Percentiles rank a stretch among this genome's conserved stretches.
phyloP scores from a whole-genome alignment of 1,140 invertebrate genomes.

The Sycophaga agraensis region DNA sequence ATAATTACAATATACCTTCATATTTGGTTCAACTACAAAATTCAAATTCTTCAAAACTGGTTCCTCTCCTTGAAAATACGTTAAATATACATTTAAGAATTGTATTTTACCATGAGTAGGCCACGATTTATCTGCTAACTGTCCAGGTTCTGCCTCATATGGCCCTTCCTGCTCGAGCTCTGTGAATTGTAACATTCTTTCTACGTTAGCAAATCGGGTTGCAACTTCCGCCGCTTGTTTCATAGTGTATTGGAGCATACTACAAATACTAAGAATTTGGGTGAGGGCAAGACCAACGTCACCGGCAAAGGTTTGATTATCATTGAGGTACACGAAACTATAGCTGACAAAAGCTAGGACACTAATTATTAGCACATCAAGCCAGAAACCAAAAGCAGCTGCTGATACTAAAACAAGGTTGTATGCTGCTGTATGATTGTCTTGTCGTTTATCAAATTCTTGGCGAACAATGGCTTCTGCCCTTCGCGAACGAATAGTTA shows the following conservation, averaged over 20 bases:
- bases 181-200: constrained; percentile 76
- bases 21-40: constrained; percentile 3
- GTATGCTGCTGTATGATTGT: constrained; percentile 63
- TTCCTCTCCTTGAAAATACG: neutral
- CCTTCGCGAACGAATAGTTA: constrained; percentile 74
- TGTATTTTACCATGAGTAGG: neutral
- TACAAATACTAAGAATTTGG: constrained; percentile 64
- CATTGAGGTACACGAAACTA: constrained; percentile 63
- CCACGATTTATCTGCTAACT: constrained; percentile 62
- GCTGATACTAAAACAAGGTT: constrained; percentile 73
- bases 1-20: constrained; percentile 1
- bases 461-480: constrained; percentile 70
- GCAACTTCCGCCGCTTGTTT: constrained; percentile 80
- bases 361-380: constrained; percentile 73
- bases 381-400: constrained; percentile 77
- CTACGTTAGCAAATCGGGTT: constrained; percentile 84
- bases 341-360: constrained; percentile 70
- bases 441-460: constrained; percentile 73
- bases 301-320: constrained; percentile 38
- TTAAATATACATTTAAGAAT: constrained; percentile 9
- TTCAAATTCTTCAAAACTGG: constrained; percentile 11
- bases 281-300: constrained; percentile 48
- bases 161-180: constrained; percentile 64
- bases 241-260: constrained; percentile 85
- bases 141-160: constrained; percentile 55